These are phyloP conservation scores for Cryptophagus acutangulus DNA, from an alignment of 2,888 invertebrate species.

Conservation along the genomic window DNA sequence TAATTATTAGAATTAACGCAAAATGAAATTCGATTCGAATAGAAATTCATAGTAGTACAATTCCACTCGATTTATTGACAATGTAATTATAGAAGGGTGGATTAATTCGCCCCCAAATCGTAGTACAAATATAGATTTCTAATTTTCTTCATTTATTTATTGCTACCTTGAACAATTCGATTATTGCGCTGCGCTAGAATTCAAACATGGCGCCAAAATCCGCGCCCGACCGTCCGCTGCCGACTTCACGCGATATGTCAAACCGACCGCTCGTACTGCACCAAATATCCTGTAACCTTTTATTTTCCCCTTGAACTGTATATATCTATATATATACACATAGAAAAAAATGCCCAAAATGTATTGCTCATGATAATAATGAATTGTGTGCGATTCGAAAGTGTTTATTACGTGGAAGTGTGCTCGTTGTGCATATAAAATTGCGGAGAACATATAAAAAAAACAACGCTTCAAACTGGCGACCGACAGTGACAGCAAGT, in stretches of 20 bases:
- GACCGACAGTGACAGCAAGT: slow-evolving; percentile 49
- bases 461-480: slow-evolving; percentile 46
- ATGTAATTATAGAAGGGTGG: no score
- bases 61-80: no score
- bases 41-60: no score
- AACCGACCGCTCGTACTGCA: slow-evolving; percentile 40
- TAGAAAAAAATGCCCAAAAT: slow-evolving; percentile 46
- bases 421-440: slow-evolving; percentile 39
- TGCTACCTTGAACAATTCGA: not conserved
- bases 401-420: slow-evolving; percentile 39
- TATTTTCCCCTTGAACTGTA: slow-evolving; percentile 38
- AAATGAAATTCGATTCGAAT: no score
- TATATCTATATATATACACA: slow-evolving; percentile 5
- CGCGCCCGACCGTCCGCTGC: slow-evolving; percentile 38
- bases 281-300: slow-evolving; percentile 45
- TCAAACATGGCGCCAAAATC: slow-evolving; percentile 28
- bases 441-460: no score
- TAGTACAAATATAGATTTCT: slow-evolving; percentile 1
- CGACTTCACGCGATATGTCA: slow-evolving; percentile 38
- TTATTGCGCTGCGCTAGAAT: slow-evolving; percentile 7
- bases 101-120: no score
- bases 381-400: slow-evolving; percentile 54
- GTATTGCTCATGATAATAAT: slow-evolving; percentile 68
- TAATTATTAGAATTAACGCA: no score
- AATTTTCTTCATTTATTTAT: not conserved